These are phyloP conservation scores for Gobio occitaniae DNA, from an alignment of 2,797 vertebrate species.

Conservation along the genomic window DNA sequence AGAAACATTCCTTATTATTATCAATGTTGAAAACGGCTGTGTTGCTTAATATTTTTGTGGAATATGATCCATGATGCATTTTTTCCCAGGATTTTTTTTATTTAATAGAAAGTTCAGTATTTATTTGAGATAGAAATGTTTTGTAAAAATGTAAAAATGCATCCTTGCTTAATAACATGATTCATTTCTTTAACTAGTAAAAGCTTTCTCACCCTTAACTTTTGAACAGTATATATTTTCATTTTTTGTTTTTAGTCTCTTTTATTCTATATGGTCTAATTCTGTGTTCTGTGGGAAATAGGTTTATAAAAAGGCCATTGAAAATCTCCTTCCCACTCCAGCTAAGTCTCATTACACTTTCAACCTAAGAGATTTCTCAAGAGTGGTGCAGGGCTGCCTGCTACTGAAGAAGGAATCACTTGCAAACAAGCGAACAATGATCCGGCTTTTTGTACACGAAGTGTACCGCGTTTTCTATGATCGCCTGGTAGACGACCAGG, in stretches of 20 bases:
- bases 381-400: constrained; percentile 92
- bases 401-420: constrained; percentile 86
- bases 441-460: constrained; percentile 94
- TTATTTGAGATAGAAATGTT: neutral
- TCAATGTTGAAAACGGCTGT: neutral
- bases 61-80: neutral
- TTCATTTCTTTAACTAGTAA: neutral
- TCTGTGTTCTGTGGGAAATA: constrained; percentile 64
- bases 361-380: constrained; percentile 95
- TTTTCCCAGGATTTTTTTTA: neutral
- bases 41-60: neutral
- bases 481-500: constrained; percentile 88
- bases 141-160: neutral
- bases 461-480: constrained; percentile 95
- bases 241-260: neutral
- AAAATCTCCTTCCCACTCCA: constrained; percentile 93
- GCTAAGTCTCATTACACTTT: constrained; percentile 98
- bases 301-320: constrained; percentile 94
- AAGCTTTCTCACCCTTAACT: neutral
- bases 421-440: constrained; percentile 83
- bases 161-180: neutral
- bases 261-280: neutral
- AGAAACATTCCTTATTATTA: neutral
- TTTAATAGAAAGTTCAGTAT: neutral
- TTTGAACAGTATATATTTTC: neutral